Percentiles rank a stretch among this genome's conserved stretches.
Conservation (phyloP, 2,113 vertebrate species). For the Grammomys surdaster region DNA sequence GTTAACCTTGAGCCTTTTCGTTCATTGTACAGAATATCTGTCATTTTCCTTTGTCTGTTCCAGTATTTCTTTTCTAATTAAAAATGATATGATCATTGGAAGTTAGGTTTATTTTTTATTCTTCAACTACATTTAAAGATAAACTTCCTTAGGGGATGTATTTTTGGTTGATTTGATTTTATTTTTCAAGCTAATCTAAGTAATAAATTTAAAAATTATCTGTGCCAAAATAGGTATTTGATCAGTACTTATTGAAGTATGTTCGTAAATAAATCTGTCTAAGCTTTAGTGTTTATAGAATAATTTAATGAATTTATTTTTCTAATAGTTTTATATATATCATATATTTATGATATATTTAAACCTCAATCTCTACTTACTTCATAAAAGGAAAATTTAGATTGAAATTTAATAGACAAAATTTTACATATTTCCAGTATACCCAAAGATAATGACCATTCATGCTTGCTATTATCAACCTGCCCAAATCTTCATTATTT, state of each 20-base stretch:
- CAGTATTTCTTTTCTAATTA: neutral
- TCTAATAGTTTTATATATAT: neutral
- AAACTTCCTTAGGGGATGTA: neutral
- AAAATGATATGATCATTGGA: neutral
- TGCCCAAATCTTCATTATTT: conserved; percentile 22
- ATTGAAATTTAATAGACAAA: neutral
- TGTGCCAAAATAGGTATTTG: neutral
- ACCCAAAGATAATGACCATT: neutral
- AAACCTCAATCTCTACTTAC: neutral
- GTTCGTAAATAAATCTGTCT: neutral
- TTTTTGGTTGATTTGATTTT: neutral
- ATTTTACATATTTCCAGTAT: neutral
- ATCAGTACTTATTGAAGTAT: conserved; percentile 12
- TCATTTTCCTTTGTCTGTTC: neutral
- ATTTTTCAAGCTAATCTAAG: neutral
- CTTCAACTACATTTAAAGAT: neutral
- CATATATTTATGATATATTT: neutral
- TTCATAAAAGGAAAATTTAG: neutral
- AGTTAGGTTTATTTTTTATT: neutral
- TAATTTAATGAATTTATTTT: neutral
- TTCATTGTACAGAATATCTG: neutral
- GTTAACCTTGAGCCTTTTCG: neutral
- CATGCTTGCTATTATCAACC: neutral
- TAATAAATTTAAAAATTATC: neutral
- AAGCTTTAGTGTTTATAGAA: neutral